Evolutionary conservation across 2,888 invertebrate genomes (phyloP), one percentile per base, ranked within the genome.

Genomic region (Dolomedes plantarius): DNA sequence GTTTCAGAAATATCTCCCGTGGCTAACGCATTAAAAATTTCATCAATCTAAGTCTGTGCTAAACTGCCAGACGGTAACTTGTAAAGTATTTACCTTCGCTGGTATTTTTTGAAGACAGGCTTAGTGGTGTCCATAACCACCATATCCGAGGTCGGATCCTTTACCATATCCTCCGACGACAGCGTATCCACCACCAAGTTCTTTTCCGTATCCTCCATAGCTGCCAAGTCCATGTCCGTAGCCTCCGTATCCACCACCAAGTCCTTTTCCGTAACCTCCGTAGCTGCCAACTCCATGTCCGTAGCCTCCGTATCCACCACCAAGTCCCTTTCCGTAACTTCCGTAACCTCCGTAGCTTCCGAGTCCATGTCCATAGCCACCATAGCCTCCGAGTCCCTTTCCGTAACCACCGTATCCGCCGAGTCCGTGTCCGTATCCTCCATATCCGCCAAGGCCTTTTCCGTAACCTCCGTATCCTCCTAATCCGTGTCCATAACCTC

Each of bases 301-400:
- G 27, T 69, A 69, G 1, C 69, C 41, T 67, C 50, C 56, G 27
- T 27, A 28, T 7, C 41, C 41, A 31, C 28, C 16, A 2, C n/a
- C 29, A 46, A 46, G 41, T 2, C 41, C 41, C 41, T 56, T 23
- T 56, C 74, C 74, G 28, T 75, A 74, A 13, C 75, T 50, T 36
- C 80, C 80, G 31, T 81, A 81, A 9, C 80, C 68, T 39, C 81
- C 81, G 19, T 56, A 23, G 56, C 23, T 19, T 2, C 56, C 56
- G 5, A 56, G 23, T 23, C 56, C 56, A 1, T 62, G 56, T 64
- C 74, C 81, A 16, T 67, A 80, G n/a, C 74, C 39, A 2, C 73
- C 80, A 5, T 65, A 64, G 32, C 64, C 64, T 11, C 64, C 64
- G 32, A 41, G 28, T 2, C 67, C 19, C 11, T 56, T 56, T 1